Evolutionary conservation across 2,888 invertebrate species (phyloP), one percentile per base, ranked within the genome.

Genomic region (Anodontia alba): DNA sequence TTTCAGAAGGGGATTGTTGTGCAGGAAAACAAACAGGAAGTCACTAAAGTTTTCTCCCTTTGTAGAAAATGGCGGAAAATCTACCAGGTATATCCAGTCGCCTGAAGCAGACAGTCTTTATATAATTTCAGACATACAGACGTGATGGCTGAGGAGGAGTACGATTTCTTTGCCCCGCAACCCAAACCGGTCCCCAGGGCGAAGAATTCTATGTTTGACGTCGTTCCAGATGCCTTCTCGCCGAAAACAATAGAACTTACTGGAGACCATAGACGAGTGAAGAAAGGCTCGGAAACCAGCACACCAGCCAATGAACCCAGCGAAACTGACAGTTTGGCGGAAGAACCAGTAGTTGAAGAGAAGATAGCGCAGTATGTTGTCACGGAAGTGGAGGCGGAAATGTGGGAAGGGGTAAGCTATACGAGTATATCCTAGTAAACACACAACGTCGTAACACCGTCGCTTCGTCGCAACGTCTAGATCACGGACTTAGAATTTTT

Each of bases 161-260:
- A 87, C 57, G 91, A 91, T 73, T 91, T 90, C 73, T 91, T 91
- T 73, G 89, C 89, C 31, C 91, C 91, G 38, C 87, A 87, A 46
- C 89, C 89, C 1, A 90, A 88, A 57, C 90, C 90, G 2, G 87
- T 87, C 70, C 90, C 91, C 0, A 78, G 92, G 17, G 90, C 89
- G 12, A 91, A 90, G 71, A 88, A 85, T 36, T 89, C 90, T 26
- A 87, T 91, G 81, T 92, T 92, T 73, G 90, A 90, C 46, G 80
- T 88, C 36, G 91, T 92, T 10, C 91, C 91, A 0, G 92, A 91
- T 82, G 91, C 92, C 1, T 91, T 89, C 78, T 87, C 87, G 15
- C 88, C 87, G 23, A 92, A 91, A 76, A 90, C 91, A 10, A 73
- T 92, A 51, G 88, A 85, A 67, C 81, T 90, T 26, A 89, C 88